phyloP scores from a whole-genome alignment of 2,113 vertebrate species.

The Otis tarda region DNA sequence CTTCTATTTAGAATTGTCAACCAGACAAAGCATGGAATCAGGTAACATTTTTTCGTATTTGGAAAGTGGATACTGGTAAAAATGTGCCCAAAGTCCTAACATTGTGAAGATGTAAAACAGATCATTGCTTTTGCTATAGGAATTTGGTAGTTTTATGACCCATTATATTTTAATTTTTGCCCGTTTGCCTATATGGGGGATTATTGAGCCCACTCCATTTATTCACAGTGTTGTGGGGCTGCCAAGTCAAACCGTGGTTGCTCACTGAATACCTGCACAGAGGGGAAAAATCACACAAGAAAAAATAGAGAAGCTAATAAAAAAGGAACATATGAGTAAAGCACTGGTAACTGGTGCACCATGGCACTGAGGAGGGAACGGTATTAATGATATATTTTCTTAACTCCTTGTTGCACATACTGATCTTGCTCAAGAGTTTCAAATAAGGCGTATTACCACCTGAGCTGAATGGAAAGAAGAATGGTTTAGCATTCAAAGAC shows the following conservation, averaged over 20 bases:
- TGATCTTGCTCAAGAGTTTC: not conserved
- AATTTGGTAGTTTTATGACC: not conserved
- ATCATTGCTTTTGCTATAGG: not conserved
- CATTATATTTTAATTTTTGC: not conserved
- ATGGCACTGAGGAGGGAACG: not conserved
- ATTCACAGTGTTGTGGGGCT: not conserved
- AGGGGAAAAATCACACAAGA: not conserved
- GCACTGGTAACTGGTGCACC: not conserved
- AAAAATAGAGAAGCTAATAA: not conserved
- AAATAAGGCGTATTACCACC: not conserved
- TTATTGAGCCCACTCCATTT: not conserved
- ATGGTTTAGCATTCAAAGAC: fast-evolving
- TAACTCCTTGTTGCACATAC: not conserved
- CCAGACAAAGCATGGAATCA: not conserved
- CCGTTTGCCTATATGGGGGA: not conserved
- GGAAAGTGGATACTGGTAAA: not conserved
- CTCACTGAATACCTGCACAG: not conserved
- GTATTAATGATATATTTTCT: not conserved
- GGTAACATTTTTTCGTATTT: not conserved
- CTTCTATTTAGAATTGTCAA: not conserved
- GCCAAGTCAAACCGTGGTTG: not conserved
- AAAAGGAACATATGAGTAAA: not conserved
- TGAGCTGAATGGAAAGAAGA: not conserved
- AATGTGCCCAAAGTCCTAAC: not conserved
- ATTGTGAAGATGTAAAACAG: not conserved